phyloP scores from a whole-genome alignment of 2,797 vertebrate genomes.

The Zenarchopterus dispar region DNA sequence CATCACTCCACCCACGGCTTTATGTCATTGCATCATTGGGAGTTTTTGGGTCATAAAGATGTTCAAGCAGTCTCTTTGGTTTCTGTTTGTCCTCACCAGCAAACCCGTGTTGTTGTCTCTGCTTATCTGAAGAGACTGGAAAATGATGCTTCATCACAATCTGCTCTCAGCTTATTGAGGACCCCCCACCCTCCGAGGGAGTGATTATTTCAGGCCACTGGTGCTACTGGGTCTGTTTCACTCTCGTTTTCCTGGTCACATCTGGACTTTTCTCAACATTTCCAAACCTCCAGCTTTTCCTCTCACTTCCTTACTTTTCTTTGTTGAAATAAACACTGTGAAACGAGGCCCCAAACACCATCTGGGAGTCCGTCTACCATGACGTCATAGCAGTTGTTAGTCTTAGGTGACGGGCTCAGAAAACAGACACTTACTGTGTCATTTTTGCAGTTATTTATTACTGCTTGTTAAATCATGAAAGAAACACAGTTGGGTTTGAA shows the following conservation, averaged over 20 bases:
- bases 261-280: constrained; percentile 20
- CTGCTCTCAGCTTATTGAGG: constrained; percentile 46
- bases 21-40: constrained; percentile 29
- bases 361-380: constrained; percentile 50
- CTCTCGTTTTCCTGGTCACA: neutral
- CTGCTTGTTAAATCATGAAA: neutral
- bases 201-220: constrained; percentile 30
- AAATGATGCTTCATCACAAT: constrained; percentile 38
- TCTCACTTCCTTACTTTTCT: constrained; percentile 11
- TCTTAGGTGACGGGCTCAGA: constrained; percentile 31
- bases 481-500: neutral
- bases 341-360: constrained; percentile 30
- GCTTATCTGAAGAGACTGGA: constrained; percentile 59
- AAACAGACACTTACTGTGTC: constrained; percentile 5
- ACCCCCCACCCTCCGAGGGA: constrained; percentile 4
- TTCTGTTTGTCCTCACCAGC: constrained; percentile 23
- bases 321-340: constrained; percentile 43
- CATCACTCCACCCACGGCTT: constrained; percentile 34
- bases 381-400: constrained; percentile 60
- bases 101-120: constrained; percentile 7
- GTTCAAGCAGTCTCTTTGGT: no score
- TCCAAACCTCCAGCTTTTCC: constrained; percentile 20
- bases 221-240: constrained; percentile 16
- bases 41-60: neutral
- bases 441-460: neutral